Evolutionary conservation across 2,797 vertebrate species (phyloP).

Genomic region (Rhincodon typus): DNA sequence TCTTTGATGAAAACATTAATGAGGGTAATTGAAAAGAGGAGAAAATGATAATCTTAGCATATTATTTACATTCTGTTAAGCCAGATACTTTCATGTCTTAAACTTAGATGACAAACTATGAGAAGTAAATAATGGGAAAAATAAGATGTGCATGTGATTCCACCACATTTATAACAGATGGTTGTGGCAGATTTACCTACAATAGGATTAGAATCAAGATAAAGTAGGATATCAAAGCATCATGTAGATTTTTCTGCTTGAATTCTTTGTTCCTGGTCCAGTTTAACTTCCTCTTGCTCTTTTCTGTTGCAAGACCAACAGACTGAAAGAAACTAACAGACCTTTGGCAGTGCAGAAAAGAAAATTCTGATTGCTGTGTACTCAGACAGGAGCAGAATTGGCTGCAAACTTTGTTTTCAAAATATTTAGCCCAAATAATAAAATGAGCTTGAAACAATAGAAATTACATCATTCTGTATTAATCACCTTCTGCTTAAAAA

Average conservation of each 20-base stretch:
- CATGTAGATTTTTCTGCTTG: neutral
- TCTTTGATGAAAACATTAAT: no score
- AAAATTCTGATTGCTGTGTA: neutral
- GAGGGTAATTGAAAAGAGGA: no score
- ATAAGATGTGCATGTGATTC: neutral
- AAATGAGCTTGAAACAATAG: neutral
- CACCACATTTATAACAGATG: neutral
- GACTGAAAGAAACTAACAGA: neutral
- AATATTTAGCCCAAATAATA: neutral
- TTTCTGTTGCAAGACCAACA: neutral
- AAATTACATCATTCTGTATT: neutral
- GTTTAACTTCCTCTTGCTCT: neutral
- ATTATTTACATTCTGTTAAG: neutral
- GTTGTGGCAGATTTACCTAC: neutral
- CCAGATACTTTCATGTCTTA: neutral
- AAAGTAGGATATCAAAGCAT: neutral
- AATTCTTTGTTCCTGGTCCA: neutral
- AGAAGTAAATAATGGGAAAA: no score
- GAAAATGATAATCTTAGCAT: neutral
- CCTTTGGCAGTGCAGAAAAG: neutral
- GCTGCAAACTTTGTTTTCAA: neutral
- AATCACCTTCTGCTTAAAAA: neutral
- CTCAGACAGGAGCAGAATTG: neutral
- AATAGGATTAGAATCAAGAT: neutral
- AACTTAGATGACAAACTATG: neutral